Base-by-base conservation (phyloP, 2,888 invertebrate genomes). In the Yponomeuta plumbellus region DNA sequence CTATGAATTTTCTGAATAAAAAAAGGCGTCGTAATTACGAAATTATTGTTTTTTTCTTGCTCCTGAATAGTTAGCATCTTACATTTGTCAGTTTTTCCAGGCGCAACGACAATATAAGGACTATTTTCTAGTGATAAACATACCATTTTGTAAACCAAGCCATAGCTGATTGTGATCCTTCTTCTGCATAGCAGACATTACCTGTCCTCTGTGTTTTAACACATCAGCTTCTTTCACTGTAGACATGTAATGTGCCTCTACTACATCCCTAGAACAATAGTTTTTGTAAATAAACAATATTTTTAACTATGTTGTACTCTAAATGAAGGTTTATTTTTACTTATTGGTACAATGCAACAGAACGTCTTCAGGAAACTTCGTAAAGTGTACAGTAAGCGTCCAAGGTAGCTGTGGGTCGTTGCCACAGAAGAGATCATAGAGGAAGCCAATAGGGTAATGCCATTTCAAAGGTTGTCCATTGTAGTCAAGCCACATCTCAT, bases 201-300 rank as follows among this genome's bases (percentile, higher is more conserved):
- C 94, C 84, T 96, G 96, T 10, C 97, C 96, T 72, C 97, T 93
- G 81, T 99, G 99, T 84, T 99, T 99, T 61, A 99, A 88, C n/a
- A 97, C 96, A 91, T 99, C 99, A 1, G 99, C 99, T 91, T 99
- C 99, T 86, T 99, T 99, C 11, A 99, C 92, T 71, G 96, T 96
- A 22, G 98, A 96, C 94, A 99, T 96, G 83, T 97, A 99, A 83
- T 98, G 96, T 2, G 98, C 95, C 86, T 99, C 98, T 20, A 99
- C 95, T 17, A 95, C 93, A 82, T 99, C 98, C 83, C 97, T 97
- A 77, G 66, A 34, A 34, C n/a, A 34, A 92, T 80, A 52, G 61
- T 8, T 21, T 26, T 52, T 63, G 21, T 34, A 20, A 63, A 63
- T 39, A 63, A 34, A 34, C 34, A 6, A 34, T 8, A 6, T 58